Base-by-base conservation (phyloP, 2,113 vertebrate genomes). In the Dipodomys ordii region DNA sequence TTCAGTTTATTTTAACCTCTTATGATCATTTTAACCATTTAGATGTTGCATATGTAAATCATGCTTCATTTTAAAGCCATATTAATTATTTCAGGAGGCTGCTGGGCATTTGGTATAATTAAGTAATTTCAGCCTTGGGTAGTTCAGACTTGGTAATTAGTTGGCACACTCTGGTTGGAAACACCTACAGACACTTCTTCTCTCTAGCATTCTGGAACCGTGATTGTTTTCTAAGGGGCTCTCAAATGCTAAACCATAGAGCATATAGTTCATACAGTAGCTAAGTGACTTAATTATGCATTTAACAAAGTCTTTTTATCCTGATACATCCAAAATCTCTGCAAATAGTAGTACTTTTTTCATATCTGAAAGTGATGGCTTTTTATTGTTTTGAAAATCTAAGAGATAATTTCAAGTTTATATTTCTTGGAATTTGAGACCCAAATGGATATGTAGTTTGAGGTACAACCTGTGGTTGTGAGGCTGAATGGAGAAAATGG, bases 361-460 rank as follows among this genome's bases (percentile, higher is more conserved):
- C n/a, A 64, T 28, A 79, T 39, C 30, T 77, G 28, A 84, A 62
- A 68, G 46, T 64, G 0, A 35, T 68, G 77, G n/a, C 5, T 79
- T 82, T 53, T 90, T 93, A 71, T 74, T 88, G 15, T 77, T 92
- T 95, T 90, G 30, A 57, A 81, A 96, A 80, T 20, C 27, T 30
- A 3, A 69, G 39, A 65, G 27, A 81, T 69, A 74, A 46, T 67
- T 28, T 80, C 93, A 35, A 44, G 16, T 69, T 91, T 25, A 25
- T 32, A 39, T 83, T 93, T 78, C 18, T 53, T 87, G 3, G 69
- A 18, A 27, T 86, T 39, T 88, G 39, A 87, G 90, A 73, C 5
- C 9, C 46, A 64, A 22, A 30, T 79, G 22, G 22, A 49, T 2
- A 32, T 25, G 13, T 11, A 18, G 27, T 81, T 81, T 3, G 71